These are phyloP conservation scores for Chaetodon trifasciatus DNA, from an alignment of 2,797 vertebrate genomes.

Conservation along the genomic window DNA sequence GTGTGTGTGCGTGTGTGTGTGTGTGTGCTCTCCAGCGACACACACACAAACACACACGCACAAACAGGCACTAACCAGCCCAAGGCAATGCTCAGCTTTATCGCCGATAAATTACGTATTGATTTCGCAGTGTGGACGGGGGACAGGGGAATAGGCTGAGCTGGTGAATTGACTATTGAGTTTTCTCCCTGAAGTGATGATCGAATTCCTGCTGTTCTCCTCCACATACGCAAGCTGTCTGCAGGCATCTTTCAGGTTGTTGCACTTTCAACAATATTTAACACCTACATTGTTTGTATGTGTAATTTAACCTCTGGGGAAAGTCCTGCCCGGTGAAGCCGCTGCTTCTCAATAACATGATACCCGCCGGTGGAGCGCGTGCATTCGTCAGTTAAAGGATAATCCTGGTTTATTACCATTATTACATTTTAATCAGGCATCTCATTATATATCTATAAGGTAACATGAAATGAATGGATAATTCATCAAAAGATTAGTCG, in stretches of 20 bases:
- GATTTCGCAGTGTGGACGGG: constrained; percentile 47
- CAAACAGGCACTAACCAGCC: constrained; percentile 49
- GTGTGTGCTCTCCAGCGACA: constrained; percentile 12
- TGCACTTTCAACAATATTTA: constrained; percentile 17
- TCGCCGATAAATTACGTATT: constrained; percentile 76
- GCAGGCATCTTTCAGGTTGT: constrained; percentile 6
- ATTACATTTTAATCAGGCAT: too few species aligned
- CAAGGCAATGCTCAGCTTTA: constrained; percentile 63
- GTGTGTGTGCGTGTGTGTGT: constrained; percentile 17
- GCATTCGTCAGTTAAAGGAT: background rate
- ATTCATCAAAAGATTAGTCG: too few species aligned
- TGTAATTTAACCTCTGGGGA: constrained; percentile 15
- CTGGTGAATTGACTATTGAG: constrained; percentile 67
- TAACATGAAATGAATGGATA: too few species aligned
- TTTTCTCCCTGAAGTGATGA: constrained; percentile 63
- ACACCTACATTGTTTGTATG: background rate
- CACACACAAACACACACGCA: constrained; percentile 26
- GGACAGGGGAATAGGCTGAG: constrained; percentile 47
- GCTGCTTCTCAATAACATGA: background rate
- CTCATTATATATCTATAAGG: too few species aligned
- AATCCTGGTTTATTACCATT: background rate
- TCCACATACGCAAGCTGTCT: constrained; percentile 10
- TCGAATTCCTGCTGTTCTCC: constrained; percentile 54
- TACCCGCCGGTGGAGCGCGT: background rate
- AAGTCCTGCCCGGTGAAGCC: background rate